These are phyloP conservation scores for Ceraclea dissimilis DNA, from an alignment of 2,888 invertebrate species.

Conservation along the genomic window DNA sequence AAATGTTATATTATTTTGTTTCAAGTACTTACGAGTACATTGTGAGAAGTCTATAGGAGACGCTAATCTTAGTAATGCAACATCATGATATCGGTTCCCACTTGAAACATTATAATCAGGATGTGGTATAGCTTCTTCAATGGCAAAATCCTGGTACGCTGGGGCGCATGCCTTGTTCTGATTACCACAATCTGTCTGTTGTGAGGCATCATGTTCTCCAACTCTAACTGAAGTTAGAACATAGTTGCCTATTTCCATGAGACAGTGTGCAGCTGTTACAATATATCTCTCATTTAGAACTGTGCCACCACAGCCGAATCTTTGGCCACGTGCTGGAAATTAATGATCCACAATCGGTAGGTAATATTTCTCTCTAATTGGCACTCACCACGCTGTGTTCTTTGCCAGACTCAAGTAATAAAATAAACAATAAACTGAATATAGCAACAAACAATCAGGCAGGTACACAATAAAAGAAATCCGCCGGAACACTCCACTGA, in stretches of 20 bases:
- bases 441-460: no score
- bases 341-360: no score
- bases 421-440: no score
- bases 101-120: conserved; percentile 41
- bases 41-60: conserved; percentile 32
- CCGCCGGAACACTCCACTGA: no score
- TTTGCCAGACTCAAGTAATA: no score
- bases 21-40: no score
- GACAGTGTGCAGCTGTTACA: conserved; percentile 15
- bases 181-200: conserved; percentile 42
- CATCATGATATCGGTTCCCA: conserved; percentile 38
- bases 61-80: conserved; percentile 51
- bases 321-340: background rate
- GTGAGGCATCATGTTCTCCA: conserved; percentile 51
- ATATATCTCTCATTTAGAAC: conserved; percentile 12
- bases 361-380: no score
- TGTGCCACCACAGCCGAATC: conserved; percentile 7
- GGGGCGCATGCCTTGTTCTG: no score
- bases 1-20: no score
- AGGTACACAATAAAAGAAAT: no score
- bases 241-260: conserved; percentile 25
- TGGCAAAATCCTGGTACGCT: conserved; percentile 39
- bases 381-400: no score
- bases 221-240: conserved; percentile 47
- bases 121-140: conserved; percentile 44